These are phyloP conservation scores for Megaleporinus macrocephalus DNA, from an alignment of 2,113 vertebrate species.

Conservation along the genomic window DNA sequence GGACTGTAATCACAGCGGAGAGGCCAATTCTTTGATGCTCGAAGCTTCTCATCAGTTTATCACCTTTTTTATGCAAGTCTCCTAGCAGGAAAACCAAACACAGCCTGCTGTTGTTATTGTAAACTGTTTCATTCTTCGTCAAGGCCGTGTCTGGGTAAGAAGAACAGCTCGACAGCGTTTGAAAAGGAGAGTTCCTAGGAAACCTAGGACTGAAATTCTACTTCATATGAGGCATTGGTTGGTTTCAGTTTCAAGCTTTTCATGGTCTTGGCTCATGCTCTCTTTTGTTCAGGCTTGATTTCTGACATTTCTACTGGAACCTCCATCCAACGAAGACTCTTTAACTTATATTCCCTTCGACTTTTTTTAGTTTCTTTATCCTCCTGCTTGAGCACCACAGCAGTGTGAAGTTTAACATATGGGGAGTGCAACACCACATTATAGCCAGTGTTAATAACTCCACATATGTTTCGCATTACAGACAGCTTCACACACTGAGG, in stretches of 20 bases:
- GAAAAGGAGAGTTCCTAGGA: background rate
- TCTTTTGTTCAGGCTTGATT: background rate
- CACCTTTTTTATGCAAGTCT: slow-evolving; percentile 24
- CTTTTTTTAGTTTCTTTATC: background rate
- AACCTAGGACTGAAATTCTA: slow-evolving; percentile 10
- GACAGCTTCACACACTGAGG: slow-evolving; percentile 5
- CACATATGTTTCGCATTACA: slow-evolving; percentile 53
- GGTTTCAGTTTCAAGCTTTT: background rate
- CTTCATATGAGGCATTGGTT: background rate
- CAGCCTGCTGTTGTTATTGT: slow-evolving; percentile 25
- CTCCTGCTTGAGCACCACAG: background rate
- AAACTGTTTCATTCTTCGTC: slow-evolving; percentile 26
- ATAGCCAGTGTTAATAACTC: slow-evolving; percentile 28
- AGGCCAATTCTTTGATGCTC: slow-evolving; percentile 1
- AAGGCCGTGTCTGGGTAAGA: background rate
- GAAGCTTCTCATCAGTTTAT: slow-evolving; percentile 26
- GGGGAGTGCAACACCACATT: slow-evolving; percentile 7
- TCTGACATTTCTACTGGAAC: background rate
- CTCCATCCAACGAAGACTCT: background rate
- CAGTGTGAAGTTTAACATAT: slow-evolving; percentile 4
- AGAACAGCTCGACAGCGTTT: slow-evolving; percentile 25
- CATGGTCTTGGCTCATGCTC: background rate
- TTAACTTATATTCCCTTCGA: background rate
- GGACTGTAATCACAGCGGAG: background rate
- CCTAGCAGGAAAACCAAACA: slow-evolving; percentile 41